Evolutionary conservation across 2,888 invertebrate species (phyloP).

Genomic region (Notodonta dromedarius): DNA sequence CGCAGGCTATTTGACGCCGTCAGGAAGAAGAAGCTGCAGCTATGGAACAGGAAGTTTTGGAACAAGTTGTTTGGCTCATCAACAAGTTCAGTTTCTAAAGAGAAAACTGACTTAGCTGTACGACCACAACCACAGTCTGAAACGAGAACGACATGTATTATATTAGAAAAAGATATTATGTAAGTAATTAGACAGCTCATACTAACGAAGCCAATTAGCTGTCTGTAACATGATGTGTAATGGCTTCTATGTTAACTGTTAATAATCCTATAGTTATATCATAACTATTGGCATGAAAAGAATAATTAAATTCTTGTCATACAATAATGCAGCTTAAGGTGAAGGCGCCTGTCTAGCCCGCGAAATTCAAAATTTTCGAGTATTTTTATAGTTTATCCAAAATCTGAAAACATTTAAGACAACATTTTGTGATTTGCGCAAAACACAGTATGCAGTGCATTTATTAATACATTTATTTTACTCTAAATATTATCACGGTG

Average conservation of each 20-base stretch:
- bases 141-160: constrained; percentile 88
- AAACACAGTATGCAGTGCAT: too few species aligned
- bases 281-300: too few species aligned
- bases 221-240: not conserved
- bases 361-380: too few species aligned
- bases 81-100: constrained; percentile 65
- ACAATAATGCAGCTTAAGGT: too few species aligned
- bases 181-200: constrained; percentile 52
- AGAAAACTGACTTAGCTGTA: constrained; percentile 79
- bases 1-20: constrained; percentile 95
- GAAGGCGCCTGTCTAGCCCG: too few species aligned
- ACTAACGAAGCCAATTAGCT: not conserved
- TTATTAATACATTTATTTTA: too few species aligned
- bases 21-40: constrained; percentile 92
- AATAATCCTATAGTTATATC: not conserved
- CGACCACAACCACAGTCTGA: constrained; percentile 63
- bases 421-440: too few species aligned
- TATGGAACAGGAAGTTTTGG: constrained; percentile 92
- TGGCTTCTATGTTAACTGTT: not conserved
- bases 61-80: constrained; percentile 89
- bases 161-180: constrained; percentile 92
- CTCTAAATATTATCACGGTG: too few species aligned
- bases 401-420: too few species aligned
- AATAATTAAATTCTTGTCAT: too few species aligned
- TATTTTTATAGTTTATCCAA: too few species aligned